Conservation (phyloP, 2,888 invertebrate species). For the Dione vanillae region DNA sequence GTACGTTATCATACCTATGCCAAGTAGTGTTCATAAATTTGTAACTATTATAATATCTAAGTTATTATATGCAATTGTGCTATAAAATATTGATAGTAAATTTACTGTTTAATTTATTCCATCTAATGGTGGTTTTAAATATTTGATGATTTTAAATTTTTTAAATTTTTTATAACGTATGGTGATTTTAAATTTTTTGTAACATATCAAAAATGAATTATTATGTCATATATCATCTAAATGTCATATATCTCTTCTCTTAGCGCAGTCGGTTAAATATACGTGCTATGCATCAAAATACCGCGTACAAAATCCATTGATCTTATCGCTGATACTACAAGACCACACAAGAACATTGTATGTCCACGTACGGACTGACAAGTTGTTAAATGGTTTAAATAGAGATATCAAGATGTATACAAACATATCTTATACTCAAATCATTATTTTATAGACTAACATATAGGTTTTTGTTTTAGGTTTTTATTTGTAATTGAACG, state of each 20-base stretch:
- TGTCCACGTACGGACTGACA: neutral
- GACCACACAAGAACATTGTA: slow-evolving; percentile 8
- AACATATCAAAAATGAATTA: no score
- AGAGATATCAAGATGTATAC: neutral
- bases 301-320: neutral
- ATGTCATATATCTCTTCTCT: neutral
- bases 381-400: slow-evolving; percentile 6
- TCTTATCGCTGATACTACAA: slow-evolving; percentile 4
- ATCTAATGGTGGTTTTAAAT: no score
- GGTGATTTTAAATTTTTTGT: no score
- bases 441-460: neutral
- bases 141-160: no score
- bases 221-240: neutral
- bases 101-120: no score
- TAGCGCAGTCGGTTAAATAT: neutral
- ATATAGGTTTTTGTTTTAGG: neutral
- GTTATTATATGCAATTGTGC: no score
- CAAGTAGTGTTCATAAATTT: no score
- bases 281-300: slow-evolving; percentile 18
- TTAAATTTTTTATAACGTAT: no score
- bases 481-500: no score
- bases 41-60: no score
- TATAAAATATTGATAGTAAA: no score
- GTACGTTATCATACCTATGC: no score
- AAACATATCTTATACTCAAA: neutral